Evolutionary conservation across 2,797 vertebrate genomes (phyloP), one percentile per base, ranked within the genome.

Genomic region (Sebastiscus tertius): DNA sequence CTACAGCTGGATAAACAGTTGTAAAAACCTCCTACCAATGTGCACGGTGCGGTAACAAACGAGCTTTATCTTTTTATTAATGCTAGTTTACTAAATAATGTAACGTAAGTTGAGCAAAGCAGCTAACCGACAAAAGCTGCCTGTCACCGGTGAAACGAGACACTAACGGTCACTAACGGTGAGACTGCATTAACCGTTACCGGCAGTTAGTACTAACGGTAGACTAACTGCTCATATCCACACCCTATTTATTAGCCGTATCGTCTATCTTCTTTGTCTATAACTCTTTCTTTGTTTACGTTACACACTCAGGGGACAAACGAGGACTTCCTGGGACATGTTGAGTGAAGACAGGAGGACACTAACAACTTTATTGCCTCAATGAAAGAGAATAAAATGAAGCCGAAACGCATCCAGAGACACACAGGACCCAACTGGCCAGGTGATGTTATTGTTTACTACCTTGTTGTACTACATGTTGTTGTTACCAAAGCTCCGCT

Each of bases 361-460:
- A 36, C 56, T 2, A 46, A 18, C 26, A 42, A 54, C 39, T 7
- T 31, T 18, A n/a, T 3, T 29, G 65, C 65, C 63, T 87, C 31
- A 10, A 65, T 81, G 66, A 89, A 82, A 76, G 80, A 86, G 46
- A 87, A 82, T 81, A 93, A 79, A 67, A 96, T 96, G 95, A 96
- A 93, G 89, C 86, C 93, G 14, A 93, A 91, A 84, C 89, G 78
- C 59, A 71, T 5, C 14, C 83, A 89, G 20, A 92, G 33, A 22
- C 83, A 81, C 1, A n/a, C 52, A 2, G 87, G 83, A 75, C 4
- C 84, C 18, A 68, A 27, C 6, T 77, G 80, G 54, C 76, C 91
- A 89, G 93, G 95, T 95, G 91, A 73, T 4, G 6, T 5, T 22
- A 9, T 56, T 26, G 1, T 72, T 63, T 33, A 31, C 27, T 5